Evolutionary conservation across 2,888 invertebrate genomes (phyloP).

Genomic region (Rosalia funebris): DNA sequence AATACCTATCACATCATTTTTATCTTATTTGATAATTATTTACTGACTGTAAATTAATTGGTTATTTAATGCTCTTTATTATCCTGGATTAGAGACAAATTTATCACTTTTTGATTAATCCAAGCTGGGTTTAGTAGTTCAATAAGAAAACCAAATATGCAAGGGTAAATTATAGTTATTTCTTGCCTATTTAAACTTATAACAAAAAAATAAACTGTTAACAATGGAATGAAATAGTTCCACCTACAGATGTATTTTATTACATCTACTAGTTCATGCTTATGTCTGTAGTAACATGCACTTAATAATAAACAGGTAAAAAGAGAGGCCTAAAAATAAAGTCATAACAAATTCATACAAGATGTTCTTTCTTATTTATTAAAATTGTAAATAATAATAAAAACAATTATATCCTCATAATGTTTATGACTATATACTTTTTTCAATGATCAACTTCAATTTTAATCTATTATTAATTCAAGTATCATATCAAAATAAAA

Average conservation of each 20-base stretch:
- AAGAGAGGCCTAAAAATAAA: no score
- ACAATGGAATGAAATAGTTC: no score
- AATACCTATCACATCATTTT: conserved; percentile 17
- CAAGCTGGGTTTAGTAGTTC: not conserved
- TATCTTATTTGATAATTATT: conserved; percentile 18
- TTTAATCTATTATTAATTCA: not conserved
- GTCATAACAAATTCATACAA: no score
- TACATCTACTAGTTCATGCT: no score
- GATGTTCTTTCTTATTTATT: not conserved
- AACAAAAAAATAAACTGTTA: no score
- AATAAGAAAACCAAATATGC: no score
- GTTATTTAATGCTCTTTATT: conserved; percentile 9
- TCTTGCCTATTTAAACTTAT: no score
- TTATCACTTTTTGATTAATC: conserved; percentile 15
- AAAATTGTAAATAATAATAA: not conserved
- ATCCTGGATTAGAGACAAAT: conserved; percentile 13
- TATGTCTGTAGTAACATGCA: no score
- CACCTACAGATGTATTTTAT: no score
- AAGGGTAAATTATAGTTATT: no score
- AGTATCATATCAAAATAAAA: not conserved
- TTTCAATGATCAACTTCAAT: not conserved
- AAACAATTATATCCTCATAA: not conserved
- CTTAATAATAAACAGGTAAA: no score
- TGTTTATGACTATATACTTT: not conserved
- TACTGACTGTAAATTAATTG: conserved; percentile 21